Base-by-base conservation (phyloP, 2,888 invertebrate species). In the Scotopteryx bipunctaria region DNA sequence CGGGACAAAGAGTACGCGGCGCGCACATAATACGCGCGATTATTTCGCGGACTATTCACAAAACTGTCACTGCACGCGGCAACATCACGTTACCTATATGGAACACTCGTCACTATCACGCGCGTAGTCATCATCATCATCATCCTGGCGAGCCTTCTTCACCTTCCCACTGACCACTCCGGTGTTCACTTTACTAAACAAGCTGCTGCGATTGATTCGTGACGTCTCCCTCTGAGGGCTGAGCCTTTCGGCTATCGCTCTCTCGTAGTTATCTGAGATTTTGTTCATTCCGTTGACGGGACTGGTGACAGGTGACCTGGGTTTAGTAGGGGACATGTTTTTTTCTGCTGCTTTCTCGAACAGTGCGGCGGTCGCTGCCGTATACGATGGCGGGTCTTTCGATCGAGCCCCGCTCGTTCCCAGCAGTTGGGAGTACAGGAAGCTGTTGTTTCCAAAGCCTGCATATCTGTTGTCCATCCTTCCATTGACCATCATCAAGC, bases 71-170 rank as follows among this genome's bases (percentile, higher is more conserved):
- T 47, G 57, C 47, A 50, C 55, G 47, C 50, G 42, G 53, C 60
- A 53, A 54, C 60, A 61, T 61, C 49, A 53, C 41, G 21, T 17
- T 36, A 58, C 73, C 81, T 87, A 93, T 83, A 93, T 93, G 76
- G 93, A 93, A 76, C 93, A 93, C 73, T 93, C 93, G 73, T 93
- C 93, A 68, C 92, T 92, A 69, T 93, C 92, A 9, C 90, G 79
- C 29, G 91, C 91, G 73, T 91, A 91, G 59, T 91, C 91, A 1
- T 90, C 91, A 54, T 91, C 91, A 2, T 91, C 91, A 6, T 89
- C 89, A 25, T 83, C 83, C 16, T 71, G 66, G 13, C 78, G 78
- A 23, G 74, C 66, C 66, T 78, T 80, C 65, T 78, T 81, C 45
- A 81, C 78, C 58, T 83, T 81, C 50, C 78, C 76, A 21, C 86